Percentiles rank a stretch among this genome's conserved stretches.
Conservation (phyloP, 2,888 invertebrate species). For the Drosophila rellima region DNA sequence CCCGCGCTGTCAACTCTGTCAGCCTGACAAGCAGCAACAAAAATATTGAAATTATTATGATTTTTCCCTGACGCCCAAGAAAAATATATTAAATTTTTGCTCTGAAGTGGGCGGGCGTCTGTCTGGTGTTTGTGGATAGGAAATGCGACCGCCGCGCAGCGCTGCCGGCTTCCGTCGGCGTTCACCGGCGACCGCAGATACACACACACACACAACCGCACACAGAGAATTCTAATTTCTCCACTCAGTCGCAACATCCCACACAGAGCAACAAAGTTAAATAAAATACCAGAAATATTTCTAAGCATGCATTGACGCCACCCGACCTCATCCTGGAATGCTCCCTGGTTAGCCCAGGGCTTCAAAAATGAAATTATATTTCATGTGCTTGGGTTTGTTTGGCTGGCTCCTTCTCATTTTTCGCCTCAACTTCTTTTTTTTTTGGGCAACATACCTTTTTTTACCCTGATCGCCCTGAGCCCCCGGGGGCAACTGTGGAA, state of each 20-base stretch:
- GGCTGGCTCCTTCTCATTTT: conserved; percentile 35
- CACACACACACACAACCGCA: conserved; percentile 29
- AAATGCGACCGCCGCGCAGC: conserved; percentile 51
- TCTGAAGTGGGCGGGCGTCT: conserved; percentile 12
- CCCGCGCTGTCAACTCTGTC: conserved; percentile 62
- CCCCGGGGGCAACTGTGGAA: conserved; percentile 61
- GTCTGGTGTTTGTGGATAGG: conserved; percentile 38
- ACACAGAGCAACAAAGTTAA: conserved; percentile 25
- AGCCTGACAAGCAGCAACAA: conserved; percentile 64
- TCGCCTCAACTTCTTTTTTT: conserved; percentile 6
- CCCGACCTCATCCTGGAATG: conserved; percentile 41
- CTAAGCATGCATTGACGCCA: conserved; percentile 70
- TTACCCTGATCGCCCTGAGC: conserved; percentile 50
- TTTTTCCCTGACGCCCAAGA: conserved; percentile 61
- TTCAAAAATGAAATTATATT: conserved; percentile 80
- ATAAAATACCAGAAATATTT: conserved; percentile 78
- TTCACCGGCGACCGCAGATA: conserved; percentile 74
- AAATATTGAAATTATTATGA: conserved; percentile 81
- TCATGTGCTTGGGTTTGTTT: conserved; percentile 74
- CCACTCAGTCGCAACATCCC: conserved; percentile 53
- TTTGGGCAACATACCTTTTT: conserved; percentile 52
- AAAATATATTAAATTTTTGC: conserved; percentile 74
- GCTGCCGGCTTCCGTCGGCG: conserved; percentile 65
- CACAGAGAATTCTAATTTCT: conserved; percentile 70
- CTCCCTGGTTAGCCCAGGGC: conserved; percentile 75